Evolutionary conservation across 2,797 vertebrate genomes (phyloP), one percentile per base, ranked within the genome.

Genomic region (Enteromius fasciolatus): DNA sequence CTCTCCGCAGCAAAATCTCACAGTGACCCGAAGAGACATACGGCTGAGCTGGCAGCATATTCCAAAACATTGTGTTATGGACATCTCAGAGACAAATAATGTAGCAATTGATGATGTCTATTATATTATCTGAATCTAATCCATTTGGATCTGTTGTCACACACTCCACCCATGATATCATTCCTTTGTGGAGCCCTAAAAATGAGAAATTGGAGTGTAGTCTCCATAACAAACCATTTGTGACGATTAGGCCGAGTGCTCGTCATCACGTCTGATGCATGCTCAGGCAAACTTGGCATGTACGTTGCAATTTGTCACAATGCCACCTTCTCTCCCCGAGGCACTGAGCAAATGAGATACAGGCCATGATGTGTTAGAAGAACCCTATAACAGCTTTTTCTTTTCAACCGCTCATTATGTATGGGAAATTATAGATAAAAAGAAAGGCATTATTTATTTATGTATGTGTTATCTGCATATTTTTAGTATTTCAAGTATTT

Each of bases 1-100:
- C 83, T 83, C 80, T 76, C 78, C 80, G 33, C 25, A 57, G 33
- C 66, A 78, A 50, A 84, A 84, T 77, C 70, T 79, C 76, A 46
- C n/a, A 11, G 54, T 80, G 66, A 82, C 59, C 76, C 4, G 44
- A 54, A 20, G 5, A 82, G 79, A 82, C 48, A 39, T 72, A 1
- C 44, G 66, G 73, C 31, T 54, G 50, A 59, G 36, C 48, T 80
- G 75, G 54, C 48, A 85, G 28, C 12, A 33, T 75, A 46, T 81
- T 64, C 23, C 5, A 79, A 66, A 80, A 41, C 59, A 48, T 3
- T 68, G 66, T 46, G 46, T 28, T 68, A 63, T 18, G 39, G 28
- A 70, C 23, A 36, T 68, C 39, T 44, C 25, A 39, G 28, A 64
- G 31, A 46, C 50, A 50, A 2, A 73, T 39, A 73, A 74, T 50